Base-by-base conservation (phyloP, 2,888 invertebrate species). In the Himalopsyche japonica region DNA sequence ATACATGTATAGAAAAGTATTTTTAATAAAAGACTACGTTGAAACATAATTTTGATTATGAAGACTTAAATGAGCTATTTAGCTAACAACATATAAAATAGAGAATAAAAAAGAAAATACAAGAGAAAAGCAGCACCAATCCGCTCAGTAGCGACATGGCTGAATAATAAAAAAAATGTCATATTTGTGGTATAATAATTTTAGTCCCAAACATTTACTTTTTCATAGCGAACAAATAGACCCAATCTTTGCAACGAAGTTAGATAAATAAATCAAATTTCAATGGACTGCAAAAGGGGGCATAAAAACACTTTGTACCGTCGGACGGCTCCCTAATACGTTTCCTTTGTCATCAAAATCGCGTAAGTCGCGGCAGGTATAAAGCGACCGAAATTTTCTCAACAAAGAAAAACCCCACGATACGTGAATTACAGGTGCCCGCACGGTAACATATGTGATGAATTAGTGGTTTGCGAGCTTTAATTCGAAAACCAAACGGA, bases 341-440 rank as follows among this genome's bases (percentile, higher is more conserved):
- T 83, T 83, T 83, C 80, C 76, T 83, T 83, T 83, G 83, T 83
- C 83, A 83, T 83, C 83, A 80, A 83, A 83, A 83, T 80, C 83
- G 83, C 76, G 80, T 83, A 80, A 83, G 79, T 83, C 83, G 64
- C 30, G 47, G 76, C 70, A 70, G 70, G 70, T 70, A 70, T 70
- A 70, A 24, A 15, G 27, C 70, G 70, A 27, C 70, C 70, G 37
- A 82, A 82, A 78, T 79, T 79, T 79, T 64, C 78, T 70, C 32
- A 27, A 79, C 76, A 76, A 77, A 77, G 77, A 77, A 77, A 82
- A 82, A 82, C 57, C 76, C 34, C 76, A 77, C 30, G 77, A 82
- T 82, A 77, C 82, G 81, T 57, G 81, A 81, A 81, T 49, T 37
- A 81, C 57, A 81, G 77, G 77, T 77, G 77, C 70, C 70, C 70